phyloP scores from a whole-genome alignment of 2,113 vertebrate species.

The Eira barbara region DNA sequence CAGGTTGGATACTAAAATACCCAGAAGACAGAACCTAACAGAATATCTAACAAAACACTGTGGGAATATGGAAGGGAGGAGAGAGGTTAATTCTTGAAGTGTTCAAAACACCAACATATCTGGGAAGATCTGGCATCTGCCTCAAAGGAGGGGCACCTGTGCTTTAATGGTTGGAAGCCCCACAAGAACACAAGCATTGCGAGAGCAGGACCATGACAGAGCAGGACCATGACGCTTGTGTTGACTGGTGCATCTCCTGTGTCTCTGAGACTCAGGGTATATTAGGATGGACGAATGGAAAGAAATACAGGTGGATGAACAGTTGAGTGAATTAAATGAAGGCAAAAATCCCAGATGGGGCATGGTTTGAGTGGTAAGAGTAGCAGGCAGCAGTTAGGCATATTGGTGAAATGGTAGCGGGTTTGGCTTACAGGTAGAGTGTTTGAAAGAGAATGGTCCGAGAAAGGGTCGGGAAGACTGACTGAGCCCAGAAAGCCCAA shows the following conservation, averaged over 20 bases:
- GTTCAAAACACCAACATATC: not conserved
- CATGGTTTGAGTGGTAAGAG: not conserved
- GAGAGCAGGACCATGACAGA: not conserved
- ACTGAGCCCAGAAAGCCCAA: not conserved
- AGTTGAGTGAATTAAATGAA: not conserved
- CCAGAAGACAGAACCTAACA: not conserved
- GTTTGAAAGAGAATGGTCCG: not conserved
- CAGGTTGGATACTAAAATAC: not conserved
- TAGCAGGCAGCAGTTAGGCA: not conserved
- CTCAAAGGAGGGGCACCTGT: accelerated
- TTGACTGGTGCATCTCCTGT: accelerated
- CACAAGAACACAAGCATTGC: accelerated
- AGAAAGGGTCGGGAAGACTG: not conserved
- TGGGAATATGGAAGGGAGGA: not conserved
- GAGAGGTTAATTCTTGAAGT: not conserved
- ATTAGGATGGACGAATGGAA: not conserved
- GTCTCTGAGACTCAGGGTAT: not conserved
- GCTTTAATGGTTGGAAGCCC: not conserved
- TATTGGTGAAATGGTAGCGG: not conserved
- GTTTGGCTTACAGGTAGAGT: not conserved
- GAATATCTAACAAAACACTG: not conserved
- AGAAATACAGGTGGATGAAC: not conserved
- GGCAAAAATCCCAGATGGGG: not conserved
- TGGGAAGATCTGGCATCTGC: not conserved
- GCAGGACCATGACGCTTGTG: not conserved